Conservation (phyloP, 2,113 vertebrate species). For the Notothenia coriiceps region DNA sequence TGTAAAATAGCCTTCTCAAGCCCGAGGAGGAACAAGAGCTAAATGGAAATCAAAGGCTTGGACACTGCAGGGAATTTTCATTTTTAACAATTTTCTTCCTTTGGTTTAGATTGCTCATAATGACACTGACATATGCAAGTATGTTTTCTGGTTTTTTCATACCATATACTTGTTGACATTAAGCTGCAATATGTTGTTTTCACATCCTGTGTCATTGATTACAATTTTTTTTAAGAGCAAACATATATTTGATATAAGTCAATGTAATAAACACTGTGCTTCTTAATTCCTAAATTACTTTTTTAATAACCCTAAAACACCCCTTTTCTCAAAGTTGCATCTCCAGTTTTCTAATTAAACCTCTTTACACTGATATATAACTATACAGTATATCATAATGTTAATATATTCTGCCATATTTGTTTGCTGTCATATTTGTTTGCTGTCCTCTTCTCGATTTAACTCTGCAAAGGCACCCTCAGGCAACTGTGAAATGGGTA, state of each 20-base stretch:
- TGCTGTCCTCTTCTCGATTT: not conserved
- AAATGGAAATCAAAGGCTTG: conserved; percentile 68
- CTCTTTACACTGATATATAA: not conserved
- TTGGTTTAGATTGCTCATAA: conserved; percentile 33
- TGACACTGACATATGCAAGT: not conserved
- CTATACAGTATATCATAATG: not conserved
- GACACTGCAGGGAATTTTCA: conserved; percentile 50
- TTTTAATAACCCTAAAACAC: too few species aligned
- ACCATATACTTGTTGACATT: not conserved
- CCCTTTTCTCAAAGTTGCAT: not conserved
- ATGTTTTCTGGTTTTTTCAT: too few species aligned
- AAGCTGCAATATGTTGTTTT: not conserved
- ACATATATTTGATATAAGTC: too few species aligned
- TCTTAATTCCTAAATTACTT: too few species aligned
- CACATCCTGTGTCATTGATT: not conserved
- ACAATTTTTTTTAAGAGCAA: too few species aligned
- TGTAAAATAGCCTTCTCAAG: conserved; percentile 66
- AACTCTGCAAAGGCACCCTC: not conserved
- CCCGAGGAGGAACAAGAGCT: conserved; percentile 57
- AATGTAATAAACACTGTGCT: too few species aligned
- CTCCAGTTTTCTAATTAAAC: conserved; percentile 1
- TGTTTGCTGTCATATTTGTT: not conserved
- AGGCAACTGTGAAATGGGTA: not conserved
- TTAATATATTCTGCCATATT: not conserved
- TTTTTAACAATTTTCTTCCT: conserved; percentile 45